Evolutionary conservation across 2,113 vertebrate genomes (phyloP), one percentile per base, ranked within the genome.

Genomic region (Rhodinocichla rosea): DNA sequence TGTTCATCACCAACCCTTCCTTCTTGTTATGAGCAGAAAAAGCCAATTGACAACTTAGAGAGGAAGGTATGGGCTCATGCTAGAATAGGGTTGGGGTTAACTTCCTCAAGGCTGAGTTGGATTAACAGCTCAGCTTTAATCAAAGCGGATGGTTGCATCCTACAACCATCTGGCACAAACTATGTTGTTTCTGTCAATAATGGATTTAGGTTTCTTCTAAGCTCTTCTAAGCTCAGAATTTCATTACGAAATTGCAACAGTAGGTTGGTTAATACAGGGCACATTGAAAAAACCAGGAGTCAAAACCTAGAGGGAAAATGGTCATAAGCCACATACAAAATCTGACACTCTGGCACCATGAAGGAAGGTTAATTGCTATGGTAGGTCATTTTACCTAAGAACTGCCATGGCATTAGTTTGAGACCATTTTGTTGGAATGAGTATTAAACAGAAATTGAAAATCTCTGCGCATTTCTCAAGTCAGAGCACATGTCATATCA

Each of bases 211-310:
- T 70, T 94, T 81, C 67, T 83, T 70, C 55, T 92, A 94, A 90
- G 67, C 47, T 89, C 62, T 94, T 96, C 28, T 53, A 32, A 53
- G 52, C 52, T 53, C 28, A 53, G n/a, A n/a, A 92, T 88, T 92
- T 92, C 39, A 83, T 92, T 52, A 91, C 28, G 68, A 94, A 95
- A 92, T 75, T 68, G 75, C 47, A 92, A 92, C 44, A 79, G 21
- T 45, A 82, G 69, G 45, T 68, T 8, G 5, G 76, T 62, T 92
- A 79, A 81, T 86, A 83, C 39, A 92, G 74, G 67, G 26, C 47
- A 91, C 59, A 42, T 6, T 32, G 37, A 94, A 57, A 79, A 17
- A 94, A 76, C 12, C 70, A 73, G 44, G 70, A 94, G 35, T 73
- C 44, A 94, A 94, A 92, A 92, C n/a, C 86, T 53, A 89, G 18